phyloP scores from a whole-genome alignment of 2,888 invertebrate species.

The Plemyria rubiginata region DNA sequence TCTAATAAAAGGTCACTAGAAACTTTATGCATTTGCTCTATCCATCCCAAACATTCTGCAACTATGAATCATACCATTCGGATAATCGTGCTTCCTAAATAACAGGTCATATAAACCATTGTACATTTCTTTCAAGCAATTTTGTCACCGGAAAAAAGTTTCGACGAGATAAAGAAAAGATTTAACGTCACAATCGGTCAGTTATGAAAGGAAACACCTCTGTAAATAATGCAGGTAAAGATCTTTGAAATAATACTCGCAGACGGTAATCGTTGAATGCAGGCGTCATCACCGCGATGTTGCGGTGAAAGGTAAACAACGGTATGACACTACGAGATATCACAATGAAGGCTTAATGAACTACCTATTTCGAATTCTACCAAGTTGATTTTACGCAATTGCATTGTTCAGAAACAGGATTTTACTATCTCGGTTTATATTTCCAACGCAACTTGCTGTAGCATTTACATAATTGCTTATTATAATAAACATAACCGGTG shows the following conservation, averaged over 20 bases:
- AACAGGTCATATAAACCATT: slow-evolving; percentile 25
- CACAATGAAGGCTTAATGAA: slow-evolving; percentile 76
- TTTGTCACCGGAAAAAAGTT: slow-evolving; percentile 33
- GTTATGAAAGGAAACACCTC: slow-evolving; percentile 59
- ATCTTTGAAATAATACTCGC: slow-evolving; percentile 53
- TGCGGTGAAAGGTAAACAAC: slow-evolving; percentile 67
- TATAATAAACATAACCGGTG: slow-evolving; percentile 26
- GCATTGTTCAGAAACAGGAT: slow-evolving; percentile 53
- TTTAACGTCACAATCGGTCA: slow-evolving; percentile 46
- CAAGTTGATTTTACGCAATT: slow-evolving; percentile 57
- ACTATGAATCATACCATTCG: slow-evolving; percentile 39
- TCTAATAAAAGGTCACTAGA: slow-evolving; percentile 44
- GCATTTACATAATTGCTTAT: slow-evolving; percentile 40
- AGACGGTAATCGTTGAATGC: slow-evolving; percentile 45
- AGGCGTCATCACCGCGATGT: slow-evolving; percentile 39
- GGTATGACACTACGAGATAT: slow-evolving; percentile 57
- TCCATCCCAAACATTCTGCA: slow-evolving; percentile 48
- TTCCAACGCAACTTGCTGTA: slow-evolving; percentile 44
- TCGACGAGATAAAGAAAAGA: slow-evolving; percentile 49
- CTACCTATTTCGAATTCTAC: slow-evolving; percentile 60
- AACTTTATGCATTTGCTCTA: slow-evolving; percentile 47
- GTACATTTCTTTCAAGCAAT: slow-evolving; percentile 20
- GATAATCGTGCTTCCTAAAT: slow-evolving; percentile 31
- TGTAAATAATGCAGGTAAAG: slow-evolving; percentile 61
- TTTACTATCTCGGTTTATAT: slow-evolving; percentile 50